These are phyloP conservation scores for Temnothorax rugatulus DNA, from an alignment of 2,888 invertebrate species.

Conservation along the genomic window DNA sequence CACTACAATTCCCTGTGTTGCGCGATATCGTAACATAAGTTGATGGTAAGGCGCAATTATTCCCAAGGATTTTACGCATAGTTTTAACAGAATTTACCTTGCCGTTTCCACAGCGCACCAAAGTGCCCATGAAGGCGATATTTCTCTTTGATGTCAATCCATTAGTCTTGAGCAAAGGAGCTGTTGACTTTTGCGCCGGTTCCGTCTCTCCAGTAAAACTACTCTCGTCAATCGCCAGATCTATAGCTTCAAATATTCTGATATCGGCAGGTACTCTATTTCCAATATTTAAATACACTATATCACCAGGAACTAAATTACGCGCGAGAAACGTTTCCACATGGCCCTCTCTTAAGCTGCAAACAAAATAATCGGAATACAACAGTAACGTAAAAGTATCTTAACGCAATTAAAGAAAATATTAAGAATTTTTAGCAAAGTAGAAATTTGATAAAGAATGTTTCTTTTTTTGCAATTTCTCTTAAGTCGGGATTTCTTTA, in stretches of 20 bases:
- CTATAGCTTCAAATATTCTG: slow-evolving; percentile 96
- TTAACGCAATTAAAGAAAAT: not conserved
- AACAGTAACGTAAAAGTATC: slow-evolving; percentile 42
- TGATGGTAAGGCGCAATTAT: slow-evolving; percentile 27
- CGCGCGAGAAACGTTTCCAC: slow-evolving; percentile 96
- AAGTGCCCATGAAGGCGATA: slow-evolving; percentile 99
- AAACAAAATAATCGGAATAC: slow-evolving; percentile 73
- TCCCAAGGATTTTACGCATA: slow-evolving; percentile 33
- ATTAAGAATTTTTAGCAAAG: slow-evolving; percentile 7
- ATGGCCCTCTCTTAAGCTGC: slow-evolving; percentile 94
- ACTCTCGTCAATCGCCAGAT: slow-evolving; percentile 98
- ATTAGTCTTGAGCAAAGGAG: slow-evolving; percentile 89
- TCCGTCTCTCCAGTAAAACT: slow-evolving; percentile 99
- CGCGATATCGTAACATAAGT: slow-evolving; percentile 45
- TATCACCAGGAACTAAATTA: slow-evolving; percentile 98
- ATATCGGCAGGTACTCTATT: slow-evolving; percentile 99
- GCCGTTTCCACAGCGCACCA: slow-evolving; percentile 98
- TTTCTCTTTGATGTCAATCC: slow-evolving; percentile 92
- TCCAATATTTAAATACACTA: slow-evolving; percentile 96
- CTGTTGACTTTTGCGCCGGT: slow-evolving; percentile 93
- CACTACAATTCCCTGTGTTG: slow-evolving; percentile 95
- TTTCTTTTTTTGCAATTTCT: not conserved
- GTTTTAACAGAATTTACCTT: slow-evolving; percentile 88
- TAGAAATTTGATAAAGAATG: not conserved
- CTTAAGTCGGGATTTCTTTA: slow-evolving; percentile 7